These are phyloP conservation scores for Chironomus riparius DNA, from an alignment of 2,888 invertebrate genomes.

Conservation along the genomic window DNA sequence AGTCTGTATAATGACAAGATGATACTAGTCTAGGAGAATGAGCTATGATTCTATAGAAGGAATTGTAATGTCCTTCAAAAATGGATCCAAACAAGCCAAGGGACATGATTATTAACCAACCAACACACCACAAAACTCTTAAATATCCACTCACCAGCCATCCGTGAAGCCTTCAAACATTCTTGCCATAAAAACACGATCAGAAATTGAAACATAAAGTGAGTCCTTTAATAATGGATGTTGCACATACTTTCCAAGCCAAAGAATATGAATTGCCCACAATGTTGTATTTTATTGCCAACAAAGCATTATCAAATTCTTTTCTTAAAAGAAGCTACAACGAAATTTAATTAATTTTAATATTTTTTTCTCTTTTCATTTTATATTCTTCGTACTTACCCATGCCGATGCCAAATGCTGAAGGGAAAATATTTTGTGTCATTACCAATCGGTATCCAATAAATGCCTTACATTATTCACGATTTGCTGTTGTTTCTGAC, in stretches of 20 bases:
- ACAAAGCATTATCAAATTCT: neutral
- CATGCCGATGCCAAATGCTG: neutral
- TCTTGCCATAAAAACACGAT: no score
- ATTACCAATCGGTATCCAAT: conserved; percentile 24
- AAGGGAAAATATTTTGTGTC: conserved; percentile 1
- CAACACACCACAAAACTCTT: no score
- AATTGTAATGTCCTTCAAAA: no score
- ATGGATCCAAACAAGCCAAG: no score
- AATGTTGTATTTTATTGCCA: neutral
- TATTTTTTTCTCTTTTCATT: neutral
- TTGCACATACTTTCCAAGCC: neutral
- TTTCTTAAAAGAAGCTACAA: neutral
- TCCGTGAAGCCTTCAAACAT: no score
- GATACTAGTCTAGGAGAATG: no score
- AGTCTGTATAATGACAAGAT: no score
- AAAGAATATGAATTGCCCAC: neutral
- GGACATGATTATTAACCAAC: no score
- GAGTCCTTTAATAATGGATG: neutral
- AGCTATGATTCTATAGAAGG: no score
- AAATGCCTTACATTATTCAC: conserved; percentile 15
- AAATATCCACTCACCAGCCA: no score
- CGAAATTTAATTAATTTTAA: conserved; percentile 10
- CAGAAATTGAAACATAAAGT: neutral
- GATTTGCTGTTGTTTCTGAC: neutral
- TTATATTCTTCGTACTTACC: neutral